Conservation (phyloP, 2,113 vertebrate genomes). For the Cepphus grylle region DNA sequence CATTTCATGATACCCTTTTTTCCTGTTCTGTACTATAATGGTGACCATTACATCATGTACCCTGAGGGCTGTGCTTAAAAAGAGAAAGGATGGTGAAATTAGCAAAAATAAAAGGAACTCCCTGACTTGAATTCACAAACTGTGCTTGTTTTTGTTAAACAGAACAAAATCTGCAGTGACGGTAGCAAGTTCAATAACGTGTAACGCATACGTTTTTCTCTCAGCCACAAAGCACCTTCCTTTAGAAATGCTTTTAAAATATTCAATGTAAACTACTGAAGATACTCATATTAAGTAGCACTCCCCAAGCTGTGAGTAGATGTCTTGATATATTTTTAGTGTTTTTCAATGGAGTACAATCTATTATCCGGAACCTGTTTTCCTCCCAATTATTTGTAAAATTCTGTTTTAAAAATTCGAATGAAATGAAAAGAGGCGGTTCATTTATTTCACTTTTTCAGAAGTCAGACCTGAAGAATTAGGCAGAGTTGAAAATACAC, state of each 20-base stretch:
- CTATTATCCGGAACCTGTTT: neutral
- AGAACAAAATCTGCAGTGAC: slow-evolving; percentile 72
- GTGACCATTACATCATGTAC: slow-evolving; percentile 76
- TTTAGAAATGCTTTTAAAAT: slow-evolving; percentile 62
- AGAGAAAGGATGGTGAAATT: slow-evolving; percentile 75
- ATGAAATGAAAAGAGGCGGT: neutral
- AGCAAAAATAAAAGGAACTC: slow-evolving; percentile 75
- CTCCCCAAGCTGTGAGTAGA: slow-evolving; percentile 25
- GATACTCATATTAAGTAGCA: slow-evolving; percentile 52
- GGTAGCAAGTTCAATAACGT: slow-evolving; percentile 68
- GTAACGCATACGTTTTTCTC: slow-evolving; percentile 66
- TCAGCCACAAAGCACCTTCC: slow-evolving; percentile 60
- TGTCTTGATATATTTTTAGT: slow-evolving; percentile 36
- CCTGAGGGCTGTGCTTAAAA: slow-evolving; percentile 71
- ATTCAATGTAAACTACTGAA: slow-evolving; percentile 51
- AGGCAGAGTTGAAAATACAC: neutral
- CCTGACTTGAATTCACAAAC: slow-evolving; percentile 76
- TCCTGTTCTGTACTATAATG: slow-evolving; percentile 63
- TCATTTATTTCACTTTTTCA: neutral
- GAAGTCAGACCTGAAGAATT: neutral
- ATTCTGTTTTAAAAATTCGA: neutral
- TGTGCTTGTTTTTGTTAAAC: slow-evolving; percentile 78
- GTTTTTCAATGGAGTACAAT: neutral
- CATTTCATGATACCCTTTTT: slow-evolving; percentile 72
- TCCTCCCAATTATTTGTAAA: neutral